Conservation (phyloP, 2,888 invertebrate genomes). For the Rotaria socialis region DNA sequence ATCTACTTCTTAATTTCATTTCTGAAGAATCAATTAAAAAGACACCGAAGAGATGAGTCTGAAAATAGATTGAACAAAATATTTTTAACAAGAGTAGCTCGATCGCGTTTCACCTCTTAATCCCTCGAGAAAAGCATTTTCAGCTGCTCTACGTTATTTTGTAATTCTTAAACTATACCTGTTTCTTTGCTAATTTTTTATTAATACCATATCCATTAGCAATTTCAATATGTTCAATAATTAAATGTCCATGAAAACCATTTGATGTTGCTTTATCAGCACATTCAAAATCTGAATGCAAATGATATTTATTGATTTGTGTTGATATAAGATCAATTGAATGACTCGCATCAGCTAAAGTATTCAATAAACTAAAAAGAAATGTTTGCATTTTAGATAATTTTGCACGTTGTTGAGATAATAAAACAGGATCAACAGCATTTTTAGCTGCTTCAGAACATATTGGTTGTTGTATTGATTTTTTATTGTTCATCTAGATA, state of each 20-base stretch:
- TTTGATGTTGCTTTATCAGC: neutral
- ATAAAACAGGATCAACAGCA: neutral
- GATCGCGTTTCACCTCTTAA: too few species aligned
- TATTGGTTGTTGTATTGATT: neutral
- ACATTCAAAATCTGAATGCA: neutral
- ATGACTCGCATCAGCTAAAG: constrained; percentile 27
- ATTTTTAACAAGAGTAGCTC: too few species aligned
- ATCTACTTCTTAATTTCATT: too few species aligned
- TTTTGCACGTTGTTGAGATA: constrained; percentile 26
- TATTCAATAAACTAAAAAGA: constrained; percentile 25
- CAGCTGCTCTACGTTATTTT: too few species aligned
- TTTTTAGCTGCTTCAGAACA: neutral
- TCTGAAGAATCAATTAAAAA: too few species aligned
- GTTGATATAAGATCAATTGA: constrained; percentile 25
- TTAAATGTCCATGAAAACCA: constrained; percentile 36
- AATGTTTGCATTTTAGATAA: constrained; percentile 16
- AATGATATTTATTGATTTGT: constrained; percentile 10
- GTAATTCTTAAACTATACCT: neutral
- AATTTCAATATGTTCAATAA: neutral
- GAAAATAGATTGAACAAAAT: too few species aligned
- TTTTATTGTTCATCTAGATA: too few species aligned
- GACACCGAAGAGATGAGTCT: too few species aligned
- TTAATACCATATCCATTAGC: neutral
- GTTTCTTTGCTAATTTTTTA: constrained; percentile 34
- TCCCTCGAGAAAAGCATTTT: too few species aligned